These are phyloP conservation scores for Muscicapa comitata DNA, from an alignment of 2,797 vertebrate species.

Conservation along the genomic window DNA sequence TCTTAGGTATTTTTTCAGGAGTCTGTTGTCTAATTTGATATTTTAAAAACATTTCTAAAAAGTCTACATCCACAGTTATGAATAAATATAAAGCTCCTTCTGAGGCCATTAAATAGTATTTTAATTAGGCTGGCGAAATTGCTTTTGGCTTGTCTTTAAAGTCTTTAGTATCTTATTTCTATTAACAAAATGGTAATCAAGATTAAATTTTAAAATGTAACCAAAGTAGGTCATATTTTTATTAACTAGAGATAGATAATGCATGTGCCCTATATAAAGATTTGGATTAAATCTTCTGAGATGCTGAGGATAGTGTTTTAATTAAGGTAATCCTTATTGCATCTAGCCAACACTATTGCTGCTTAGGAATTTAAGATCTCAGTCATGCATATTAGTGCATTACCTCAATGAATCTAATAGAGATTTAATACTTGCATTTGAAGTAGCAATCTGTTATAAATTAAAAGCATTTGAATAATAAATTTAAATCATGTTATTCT, in stretches of 20 bases:
- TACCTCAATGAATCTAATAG: conserved; percentile 72
- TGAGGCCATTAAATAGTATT: conserved; percentile 70
- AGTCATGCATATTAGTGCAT: conserved; percentile 70
- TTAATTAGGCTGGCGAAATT: conserved; percentile 78
- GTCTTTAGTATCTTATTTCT: conserved; percentile 77
- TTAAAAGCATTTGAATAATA: conserved; percentile 74
- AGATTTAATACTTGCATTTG: conserved; percentile 77
- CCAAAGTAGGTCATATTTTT: conserved; percentile 75
- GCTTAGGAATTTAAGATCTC: conserved; percentile 75
- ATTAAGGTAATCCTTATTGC: conserved; percentile 80
- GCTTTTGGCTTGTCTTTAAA: conserved; percentile 73
- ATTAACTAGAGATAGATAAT: conserved; percentile 78
- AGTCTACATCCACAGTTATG: conserved; percentile 25
- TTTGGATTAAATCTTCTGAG: conserved; percentile 74
- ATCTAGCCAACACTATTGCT: conserved; percentile 72
- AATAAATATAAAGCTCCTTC: conserved; percentile 71
- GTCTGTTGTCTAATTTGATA: conserved; percentile 27
- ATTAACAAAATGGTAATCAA: conserved; percentile 81
- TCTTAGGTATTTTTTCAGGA: conserved; percentile 5
- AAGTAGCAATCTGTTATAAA: conserved; percentile 77
- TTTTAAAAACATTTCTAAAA: conserved; percentile 56
- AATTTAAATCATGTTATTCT: conserved; percentile 71
- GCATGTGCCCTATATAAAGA: conserved; percentile 75
- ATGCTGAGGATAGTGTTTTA: conserved; percentile 74
- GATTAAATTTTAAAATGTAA: conserved; percentile 75